These are phyloP conservation scores for Lamellibrachia luymesi DNA, from an alignment of 1,140 invertebrate species.

Conservation along the genomic window DNA sequence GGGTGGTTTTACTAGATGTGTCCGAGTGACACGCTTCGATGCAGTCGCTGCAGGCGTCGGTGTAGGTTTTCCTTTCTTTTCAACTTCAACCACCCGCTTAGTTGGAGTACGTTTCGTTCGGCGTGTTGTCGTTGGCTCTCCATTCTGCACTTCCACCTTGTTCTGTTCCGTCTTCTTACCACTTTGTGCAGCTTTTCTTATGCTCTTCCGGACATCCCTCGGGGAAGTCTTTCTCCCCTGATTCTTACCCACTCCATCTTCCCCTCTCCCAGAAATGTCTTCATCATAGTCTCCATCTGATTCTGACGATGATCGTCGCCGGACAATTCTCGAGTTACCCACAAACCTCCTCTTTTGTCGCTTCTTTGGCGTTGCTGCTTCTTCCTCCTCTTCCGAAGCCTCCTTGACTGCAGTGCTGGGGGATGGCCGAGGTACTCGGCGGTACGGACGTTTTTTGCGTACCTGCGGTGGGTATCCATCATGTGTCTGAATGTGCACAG, in stretches of 20 bases:
- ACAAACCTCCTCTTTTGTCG: conserved; percentile 12
- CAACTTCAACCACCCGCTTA: neutral
- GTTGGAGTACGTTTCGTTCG: neutral
- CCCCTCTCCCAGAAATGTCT: neutral
- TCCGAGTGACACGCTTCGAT: neutral
- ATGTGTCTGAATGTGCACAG: conserved; percentile 1
- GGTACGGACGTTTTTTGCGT: conserved; percentile 2
- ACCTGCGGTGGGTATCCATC: neutral
- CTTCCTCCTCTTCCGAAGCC: neutral
- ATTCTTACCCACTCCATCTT: neutral
- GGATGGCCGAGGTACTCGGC: neutral
- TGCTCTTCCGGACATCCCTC: neutral
- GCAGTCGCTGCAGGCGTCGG: neutral
- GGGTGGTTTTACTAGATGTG: neutral
- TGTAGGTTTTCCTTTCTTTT: neutral
- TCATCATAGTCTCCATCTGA: neutral
- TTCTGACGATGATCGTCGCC: neutral
- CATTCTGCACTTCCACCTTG: neutral
- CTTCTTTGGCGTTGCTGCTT: neutral
- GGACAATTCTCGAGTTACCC: neutral
- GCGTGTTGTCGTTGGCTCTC: neutral
- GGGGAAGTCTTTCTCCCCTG: neutral
- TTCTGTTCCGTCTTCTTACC: neutral
- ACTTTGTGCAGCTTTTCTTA: neutral
- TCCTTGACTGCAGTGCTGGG: neutral